Conservation (phyloP, 2,888 invertebrate species). For the Ennomos erosarius region DNA sequence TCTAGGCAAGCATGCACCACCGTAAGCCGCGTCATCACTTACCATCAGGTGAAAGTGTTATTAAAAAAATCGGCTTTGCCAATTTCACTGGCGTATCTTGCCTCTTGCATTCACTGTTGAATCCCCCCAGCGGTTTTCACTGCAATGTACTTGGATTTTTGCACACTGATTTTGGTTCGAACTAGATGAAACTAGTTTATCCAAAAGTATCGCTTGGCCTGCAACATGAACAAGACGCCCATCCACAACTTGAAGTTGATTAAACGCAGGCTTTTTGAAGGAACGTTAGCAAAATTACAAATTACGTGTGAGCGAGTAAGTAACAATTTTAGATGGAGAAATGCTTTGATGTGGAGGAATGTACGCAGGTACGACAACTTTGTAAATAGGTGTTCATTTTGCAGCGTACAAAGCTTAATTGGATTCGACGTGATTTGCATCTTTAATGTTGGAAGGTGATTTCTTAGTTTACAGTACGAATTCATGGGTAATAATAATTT, state of each 20-base stretch:
- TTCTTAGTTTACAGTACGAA: conserved; percentile 6
- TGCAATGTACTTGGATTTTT: too few relatives aligned
- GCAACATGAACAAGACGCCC: conserved; percentile 15
- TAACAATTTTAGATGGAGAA: conserved; percentile 10
- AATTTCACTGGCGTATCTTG: too few relatives aligned
- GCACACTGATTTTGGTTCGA: neutral
- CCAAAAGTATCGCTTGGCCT: neutral
- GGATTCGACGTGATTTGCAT: conserved; percentile 19
- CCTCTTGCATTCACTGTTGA: too few relatives aligned
- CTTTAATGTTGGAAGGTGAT: conserved; percentile 1
- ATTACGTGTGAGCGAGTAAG: conserved; percentile 13
- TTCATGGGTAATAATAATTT: too few relatives aligned
- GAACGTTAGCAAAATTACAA: conserved; percentile 18
- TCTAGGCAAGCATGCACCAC: too few relatives aligned
- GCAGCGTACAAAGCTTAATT: conserved; percentile 23
- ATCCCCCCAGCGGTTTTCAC: too few relatives aligned
- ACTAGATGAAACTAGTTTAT: neutral
- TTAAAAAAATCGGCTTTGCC: too few relatives aligned
- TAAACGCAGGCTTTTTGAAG: conserved; percentile 21
- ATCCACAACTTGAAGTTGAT: conserved; percentile 15
- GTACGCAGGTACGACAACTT: conserved; percentile 19
- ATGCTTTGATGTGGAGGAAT: conserved; percentile 11
- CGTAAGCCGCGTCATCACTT: too few relatives aligned
- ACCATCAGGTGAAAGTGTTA: too few relatives aligned
- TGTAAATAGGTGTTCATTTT: conserved; percentile 20